Base-by-base conservation (phyloP, 2,113 vertebrate species). In the Miniopterus natalensis region DNA sequence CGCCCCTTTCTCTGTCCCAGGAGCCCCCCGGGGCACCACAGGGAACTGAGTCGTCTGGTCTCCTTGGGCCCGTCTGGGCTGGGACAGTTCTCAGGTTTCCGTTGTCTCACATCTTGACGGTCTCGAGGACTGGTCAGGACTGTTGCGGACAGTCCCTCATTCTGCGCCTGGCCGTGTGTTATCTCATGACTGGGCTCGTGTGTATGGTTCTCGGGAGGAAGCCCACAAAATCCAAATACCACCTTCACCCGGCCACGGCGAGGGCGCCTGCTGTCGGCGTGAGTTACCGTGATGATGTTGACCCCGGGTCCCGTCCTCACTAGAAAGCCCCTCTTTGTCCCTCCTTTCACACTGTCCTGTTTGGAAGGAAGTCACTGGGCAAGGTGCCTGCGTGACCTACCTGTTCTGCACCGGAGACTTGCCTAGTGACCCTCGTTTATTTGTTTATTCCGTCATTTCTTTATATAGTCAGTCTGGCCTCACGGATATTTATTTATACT, bases 281-380 rank as follows among this genome's bases (percentile, higher is more conserved):
- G 42, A 20, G 9, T 36, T 18, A 25, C 9, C 36, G 0, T 36
- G 77, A 10, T 1, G 25, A 5, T 3, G 0, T n/a, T 23, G 21
- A 47, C 57, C 14, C 55, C 11, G 2, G 49, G 36, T 36, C 36
- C 36, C 9, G 31, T 40, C 49, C 63, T 51, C 65, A 49, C 68
- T 21, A 27, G 14, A 2, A 66, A 89, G 31, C 7, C 7, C 42
- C 14, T 17, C 21, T n/a, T 12, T 18, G 29, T 7, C 14, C 20
- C 49, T 7, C 27, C 23, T 17, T 47, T 45, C 42, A 14, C 5
- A 8, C 11, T 21, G 49, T 15, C 31, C 2, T 49, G 59, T 59
- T 8, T 27, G 12, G 40, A 74, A 75, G 78, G 88, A 71, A 25
- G 45, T n/a, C 51, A 10, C 25, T 1, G 29, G 53, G 25, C 36